A percentile compares a stretch with the other conserved stretches of the same genome.
Conservation (phyloP, 2,888 invertebrate genomes). For the Diachrysia chrysitis region DNA sequence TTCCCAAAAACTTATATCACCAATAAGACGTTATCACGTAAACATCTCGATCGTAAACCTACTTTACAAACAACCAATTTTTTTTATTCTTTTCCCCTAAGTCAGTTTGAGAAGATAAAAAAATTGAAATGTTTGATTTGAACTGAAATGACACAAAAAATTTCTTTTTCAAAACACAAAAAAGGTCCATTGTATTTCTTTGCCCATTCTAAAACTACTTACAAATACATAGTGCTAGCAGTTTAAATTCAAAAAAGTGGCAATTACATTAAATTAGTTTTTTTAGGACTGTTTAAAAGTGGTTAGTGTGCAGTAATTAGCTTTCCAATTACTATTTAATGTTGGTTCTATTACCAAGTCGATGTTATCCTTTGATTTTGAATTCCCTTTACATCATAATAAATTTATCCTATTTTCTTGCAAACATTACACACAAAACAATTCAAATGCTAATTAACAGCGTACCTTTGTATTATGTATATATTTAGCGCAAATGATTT, state of each 20-base stretch:
- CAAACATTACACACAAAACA: too few relatives aligned
- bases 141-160: background rate
- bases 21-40: too few relatives aligned
- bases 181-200: conserved; percentile 5
- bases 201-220: background rate
- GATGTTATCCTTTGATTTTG: background rate
- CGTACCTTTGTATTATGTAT: too few relatives aligned
- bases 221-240: background rate
- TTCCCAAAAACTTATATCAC: too few relatives aligned
- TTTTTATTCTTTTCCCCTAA: background rate
- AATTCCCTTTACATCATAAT: too few relatives aligned
- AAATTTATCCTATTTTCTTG: too few relatives aligned
- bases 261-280: conserved; percentile 1
- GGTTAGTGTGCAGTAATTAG: conserved; percentile 2
- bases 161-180: conserved; percentile 2
- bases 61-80: too few relatives aligned
- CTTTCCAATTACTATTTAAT: conserved; percentile 5
- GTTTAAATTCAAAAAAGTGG: conserved; percentile 10
- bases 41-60: too few relatives aligned
- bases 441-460: too few relatives aligned
- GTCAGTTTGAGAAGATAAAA: background rate
- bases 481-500: too few relatives aligned
- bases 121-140: background rate
- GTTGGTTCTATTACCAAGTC: background rate
- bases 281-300: conserved; percentile 1